Evolutionary conservation across 2,888 invertebrate species (phyloP).

Genomic region (Eulithis testata): DNA sequence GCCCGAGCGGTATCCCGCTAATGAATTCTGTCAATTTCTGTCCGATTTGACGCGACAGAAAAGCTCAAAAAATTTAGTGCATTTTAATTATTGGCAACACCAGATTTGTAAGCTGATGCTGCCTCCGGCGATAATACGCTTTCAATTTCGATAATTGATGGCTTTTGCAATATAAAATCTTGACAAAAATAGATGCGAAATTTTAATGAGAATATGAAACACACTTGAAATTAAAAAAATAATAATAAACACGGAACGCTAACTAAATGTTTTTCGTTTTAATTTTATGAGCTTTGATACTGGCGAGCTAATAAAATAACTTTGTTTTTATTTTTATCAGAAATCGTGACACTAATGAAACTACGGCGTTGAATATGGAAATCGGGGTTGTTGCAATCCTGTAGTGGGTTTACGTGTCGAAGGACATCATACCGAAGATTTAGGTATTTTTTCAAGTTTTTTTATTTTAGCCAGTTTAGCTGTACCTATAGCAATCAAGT

Average conservation of each 20-base stretch:
- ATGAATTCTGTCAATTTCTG: conserved; percentile 81
- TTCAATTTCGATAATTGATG: conserved; percentile 59
- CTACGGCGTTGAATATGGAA: conserved; percentile 52
- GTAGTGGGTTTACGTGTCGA: conserved; percentile 66
- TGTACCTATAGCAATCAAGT: too few species aligned
- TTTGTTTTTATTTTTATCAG: conserved; percentile 36
- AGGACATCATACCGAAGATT: conserved; percentile 50
- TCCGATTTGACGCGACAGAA: conserved; percentile 68
- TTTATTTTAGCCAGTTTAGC: conserved; percentile 34
- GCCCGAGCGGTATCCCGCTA: conserved; percentile 69
- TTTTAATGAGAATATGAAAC: conserved; percentile 42
- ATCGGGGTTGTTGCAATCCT: conserved; percentile 55
- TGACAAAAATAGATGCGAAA: conserved; percentile 22
- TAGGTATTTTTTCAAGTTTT: conserved; percentile 50
- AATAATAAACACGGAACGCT: conserved; percentile 10
- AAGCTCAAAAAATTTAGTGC: conserved; percentile 60
- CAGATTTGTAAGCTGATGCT: conserved; percentile 47
- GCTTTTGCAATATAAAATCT: conserved; percentile 48
- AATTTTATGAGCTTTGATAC: conserved; percentile 11
- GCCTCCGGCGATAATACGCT: conserved; percentile 51
- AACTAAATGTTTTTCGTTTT: conserved; percentile 16
- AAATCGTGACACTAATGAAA: conserved; percentile 56
- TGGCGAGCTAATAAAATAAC: conserved; percentile 19
- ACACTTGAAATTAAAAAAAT: conserved; percentile 25
- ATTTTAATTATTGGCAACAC: conserved; percentile 62